Base-by-base conservation (phyloP, 2,113 vertebrate genomes). In the Podarcis cretensis region DNA sequence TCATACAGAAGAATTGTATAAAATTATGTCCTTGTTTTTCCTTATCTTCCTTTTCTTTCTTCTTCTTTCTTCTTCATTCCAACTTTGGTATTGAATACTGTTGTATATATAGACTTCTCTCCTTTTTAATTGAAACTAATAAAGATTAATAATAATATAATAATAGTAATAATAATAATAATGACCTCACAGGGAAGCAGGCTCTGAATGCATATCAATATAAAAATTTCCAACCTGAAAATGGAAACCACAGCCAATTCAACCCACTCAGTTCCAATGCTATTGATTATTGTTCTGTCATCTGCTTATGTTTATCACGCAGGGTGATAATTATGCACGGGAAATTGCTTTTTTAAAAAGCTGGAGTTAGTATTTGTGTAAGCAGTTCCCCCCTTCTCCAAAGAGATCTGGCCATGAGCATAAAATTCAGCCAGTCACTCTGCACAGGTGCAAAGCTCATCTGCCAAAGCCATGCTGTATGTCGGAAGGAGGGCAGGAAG, bases 241-340 rank as follows among this genome's bases (percentile, higher is more conserved):
- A 76, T 27, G 6, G 63, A 27, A 68, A 48, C 25, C 23, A 35
- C 35, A 43, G 13, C 12, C 14, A 68, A 43, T 68, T 40, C 35
- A 65, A 10, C 37, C 35, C 30, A 10, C 48, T 30, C 48, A n/a
- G 13, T 57, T 59, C 63, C 63, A 73, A 79, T 87, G 66, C 8
- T 76, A 76, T 30, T 30, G 43, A 71, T n/a, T 90, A 71, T 89
- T 88, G 88, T n/a, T 80, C 65, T 30, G 54, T 87, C 83, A 18
- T 66, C 68, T 80, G 59, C 30, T 81, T 86, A 40, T 80, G 32
- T 85, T 86, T 83, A 89, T 74, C 71, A 86, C 37, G 84, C 2
- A 68, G 81, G 35, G 57, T 90, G 83, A 65, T 89, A 91, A 89
- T 89, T 87, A 48, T 84, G 92, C 66, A 74, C 27, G 90, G 88